A percentile compares a stretch with the other conserved stretches of the same genome.
Conservation (phyloP, 2,113 vertebrate genomes). For the Dicentrarchus labrax region DNA sequence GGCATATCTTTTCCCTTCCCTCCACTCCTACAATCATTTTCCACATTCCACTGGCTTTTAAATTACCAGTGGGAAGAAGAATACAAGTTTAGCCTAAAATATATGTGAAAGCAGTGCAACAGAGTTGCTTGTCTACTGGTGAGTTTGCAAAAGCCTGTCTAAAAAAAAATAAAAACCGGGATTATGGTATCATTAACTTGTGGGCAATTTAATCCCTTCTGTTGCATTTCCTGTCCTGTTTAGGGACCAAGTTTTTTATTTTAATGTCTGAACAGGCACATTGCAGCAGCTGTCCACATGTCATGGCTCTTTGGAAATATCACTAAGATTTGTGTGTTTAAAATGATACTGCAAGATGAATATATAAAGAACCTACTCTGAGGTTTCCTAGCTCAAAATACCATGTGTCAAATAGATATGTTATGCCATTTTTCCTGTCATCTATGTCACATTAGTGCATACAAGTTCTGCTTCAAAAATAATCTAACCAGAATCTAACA, state of each 20-base stretch:
- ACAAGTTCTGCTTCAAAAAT: too few species aligned
- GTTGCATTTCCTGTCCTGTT: slow-evolving; percentile 45
- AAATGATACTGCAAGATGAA: neutral
- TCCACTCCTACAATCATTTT: slow-evolving; percentile 86
- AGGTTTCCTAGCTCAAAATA: neutral
- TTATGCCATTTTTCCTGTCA: neutral
- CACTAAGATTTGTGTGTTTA: neutral
- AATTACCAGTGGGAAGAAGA: slow-evolving; percentile 86
- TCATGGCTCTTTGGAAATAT: neutral
- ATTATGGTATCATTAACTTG: slow-evolving; percentile 57
- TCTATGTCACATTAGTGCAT: neutral
- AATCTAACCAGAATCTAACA: neutral
- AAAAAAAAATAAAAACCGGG: slow-evolving; percentile 33
- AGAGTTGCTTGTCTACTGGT: slow-evolving; percentile 16
- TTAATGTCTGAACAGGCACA: neutral
- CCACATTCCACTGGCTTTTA: slow-evolving; percentile 87
- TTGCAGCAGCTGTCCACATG: slow-evolving; percentile 10
- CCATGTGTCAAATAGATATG: neutral
- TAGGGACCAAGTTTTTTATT: slow-evolving; percentile 7
- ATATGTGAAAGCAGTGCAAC: slow-evolving; percentile 65
- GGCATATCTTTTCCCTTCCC: slow-evolving; percentile 81
- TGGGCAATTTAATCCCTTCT: slow-evolving; percentile 44
- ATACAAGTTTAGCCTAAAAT: slow-evolving; percentile 84
- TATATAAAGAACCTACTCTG: neutral
- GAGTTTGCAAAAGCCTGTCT: slow-evolving; percentile 20